Percentiles rank a stretch among this genome's conserved stretches.
phyloP scores from a whole-genome alignment of 2,113 vertebrate genomes.

The Saccopteryx leptura region DNA sequence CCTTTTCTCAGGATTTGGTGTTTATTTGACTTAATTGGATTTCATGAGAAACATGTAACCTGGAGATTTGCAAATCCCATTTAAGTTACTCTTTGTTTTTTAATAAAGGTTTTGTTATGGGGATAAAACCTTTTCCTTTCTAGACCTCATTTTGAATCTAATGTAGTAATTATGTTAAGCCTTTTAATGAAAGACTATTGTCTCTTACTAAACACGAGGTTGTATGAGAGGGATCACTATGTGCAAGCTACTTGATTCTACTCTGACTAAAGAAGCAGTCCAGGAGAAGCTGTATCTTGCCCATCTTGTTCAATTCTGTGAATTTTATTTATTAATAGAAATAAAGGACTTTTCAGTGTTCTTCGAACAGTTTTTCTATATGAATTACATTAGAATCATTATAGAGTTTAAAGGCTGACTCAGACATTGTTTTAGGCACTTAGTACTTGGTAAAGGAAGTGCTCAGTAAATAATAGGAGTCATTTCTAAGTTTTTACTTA shows the following conservation, averaged over 20 bases:
- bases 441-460: background rate
- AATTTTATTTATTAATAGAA: background rate
- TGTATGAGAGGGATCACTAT: background rate
- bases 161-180: slow-evolving; percentile 26
- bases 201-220: background rate
- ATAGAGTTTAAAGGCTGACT: background rate
- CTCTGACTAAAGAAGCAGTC: background rate
- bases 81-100: slow-evolving; percentile 69
- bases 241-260: background rate
- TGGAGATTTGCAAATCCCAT: slow-evolving; percentile 56
- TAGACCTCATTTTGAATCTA: slow-evolving; percentile 14
- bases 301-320: background rate
- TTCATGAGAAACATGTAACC: slow-evolving; percentile 52
- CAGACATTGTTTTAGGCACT: background rate
- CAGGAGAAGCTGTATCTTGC: background rate
- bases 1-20: slow-evolving; percentile 57
- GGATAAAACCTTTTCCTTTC: background rate
- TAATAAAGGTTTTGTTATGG: slow-evolving; percentile 52
- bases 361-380: background rate
- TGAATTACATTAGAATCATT: background rate
- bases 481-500: slow-evolving; percentile 13
- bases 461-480: background rate
- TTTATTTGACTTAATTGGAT: slow-evolving; percentile 74
- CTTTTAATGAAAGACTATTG: slow-evolving; percentile 9
- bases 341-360: slow-evolving; percentile 7